Conservation (phyloP, 2,888 invertebrate species). For the Agrochola macilenta region DNA sequence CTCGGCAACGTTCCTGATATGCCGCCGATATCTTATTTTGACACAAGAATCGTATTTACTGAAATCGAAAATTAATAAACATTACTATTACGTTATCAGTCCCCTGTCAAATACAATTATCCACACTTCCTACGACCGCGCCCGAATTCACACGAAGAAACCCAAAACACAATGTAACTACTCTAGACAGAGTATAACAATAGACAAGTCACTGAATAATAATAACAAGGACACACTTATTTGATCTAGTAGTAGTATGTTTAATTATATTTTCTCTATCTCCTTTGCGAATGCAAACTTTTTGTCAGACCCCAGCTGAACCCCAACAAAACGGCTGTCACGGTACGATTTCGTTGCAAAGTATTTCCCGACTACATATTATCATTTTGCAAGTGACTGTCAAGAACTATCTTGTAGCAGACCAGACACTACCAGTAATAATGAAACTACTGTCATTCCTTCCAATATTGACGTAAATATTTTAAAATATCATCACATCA, state of each 20-base stretch:
- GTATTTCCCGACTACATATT: not conserved
- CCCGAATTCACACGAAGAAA: not conserved
- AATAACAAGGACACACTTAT: not conserved
- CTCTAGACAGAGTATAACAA: not conserved
- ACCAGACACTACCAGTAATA: too few relatives aligned
- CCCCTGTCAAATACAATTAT: slow-evolving; percentile 45
- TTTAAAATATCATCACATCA: too few relatives aligned
- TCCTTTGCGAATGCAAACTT: not conserved
- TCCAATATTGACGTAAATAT: too few relatives aligned
- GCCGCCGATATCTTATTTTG: not conserved
- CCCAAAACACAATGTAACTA: not conserved
- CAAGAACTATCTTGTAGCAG: not conserved
- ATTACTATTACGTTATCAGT: slow-evolving; percentile 37
- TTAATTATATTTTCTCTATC: not conserved
- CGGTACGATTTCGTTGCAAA: not conserved
- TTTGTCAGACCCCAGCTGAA: not conserved
- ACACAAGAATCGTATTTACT: slow-evolving; percentile 2
- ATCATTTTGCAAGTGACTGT: not conserved
- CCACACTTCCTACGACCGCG: not conserved
- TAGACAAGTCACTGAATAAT: not conserved
- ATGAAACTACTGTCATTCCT: too few relatives aligned
- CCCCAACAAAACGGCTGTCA: not conserved
- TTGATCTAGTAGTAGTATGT: not conserved
- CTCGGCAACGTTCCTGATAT: not conserved
- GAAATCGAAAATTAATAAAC: slow-evolving; percentile 27